Evolutionary conservation across 2,888 invertebrate genomes (phyloP).

Genomic region (Platypus cylindrus): DNA sequence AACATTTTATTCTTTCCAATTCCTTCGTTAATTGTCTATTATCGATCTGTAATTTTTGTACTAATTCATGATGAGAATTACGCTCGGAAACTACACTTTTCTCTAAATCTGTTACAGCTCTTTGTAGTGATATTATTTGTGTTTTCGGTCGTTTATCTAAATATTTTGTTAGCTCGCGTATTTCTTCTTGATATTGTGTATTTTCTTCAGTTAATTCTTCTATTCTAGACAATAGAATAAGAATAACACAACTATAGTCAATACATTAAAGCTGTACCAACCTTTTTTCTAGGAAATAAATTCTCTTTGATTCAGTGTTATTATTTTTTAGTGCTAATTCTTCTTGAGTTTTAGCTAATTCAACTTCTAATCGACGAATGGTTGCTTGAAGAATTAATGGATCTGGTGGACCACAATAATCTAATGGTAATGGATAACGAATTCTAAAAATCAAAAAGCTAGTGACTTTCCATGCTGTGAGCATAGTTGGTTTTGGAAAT

Average conservation of each 20-base stretch:
- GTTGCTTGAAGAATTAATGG: slow-evolving; percentile 38
- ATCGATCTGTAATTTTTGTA: slow-evolving; percentile 34
- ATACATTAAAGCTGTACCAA: slow-evolving; percentile 20
- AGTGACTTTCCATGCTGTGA: too few relatives aligned
- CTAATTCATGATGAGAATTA: slow-evolving; percentile 32
- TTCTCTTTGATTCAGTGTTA: slow-evolving; percentile 19
- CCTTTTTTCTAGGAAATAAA: slow-evolving; percentile 27
- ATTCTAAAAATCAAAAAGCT: slow-evolving; percentile 7
- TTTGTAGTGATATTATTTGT: slow-evolving; percentile 25
- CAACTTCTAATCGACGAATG: slow-evolving; percentile 36
- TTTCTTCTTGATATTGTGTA: slow-evolving; percentile 24
- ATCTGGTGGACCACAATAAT: slow-evolving; percentile 42
- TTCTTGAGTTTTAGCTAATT: slow-evolving; percentile 33
- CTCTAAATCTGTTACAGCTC: slow-evolving; percentile 34
- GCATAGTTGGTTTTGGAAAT: too few relatives aligned
- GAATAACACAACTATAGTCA: not conserved
- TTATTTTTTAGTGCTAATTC: slow-evolving; percentile 19
- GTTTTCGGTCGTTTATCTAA: slow-evolving; percentile 20
- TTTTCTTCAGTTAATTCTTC: slow-evolving; percentile 30
- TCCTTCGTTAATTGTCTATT: slow-evolving; percentile 29
- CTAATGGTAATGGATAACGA: slow-evolving; percentile 42
- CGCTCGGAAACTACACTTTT: slow-evolving; percentile 34
- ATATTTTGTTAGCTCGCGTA: slow-evolving; percentile 20
- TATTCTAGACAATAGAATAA: slow-evolving; percentile 2
- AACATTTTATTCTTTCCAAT: slow-evolving; percentile 25